Conservation (phyloP, 2,888 invertebrate species). For the Drosophila aldrichi region DNA sequence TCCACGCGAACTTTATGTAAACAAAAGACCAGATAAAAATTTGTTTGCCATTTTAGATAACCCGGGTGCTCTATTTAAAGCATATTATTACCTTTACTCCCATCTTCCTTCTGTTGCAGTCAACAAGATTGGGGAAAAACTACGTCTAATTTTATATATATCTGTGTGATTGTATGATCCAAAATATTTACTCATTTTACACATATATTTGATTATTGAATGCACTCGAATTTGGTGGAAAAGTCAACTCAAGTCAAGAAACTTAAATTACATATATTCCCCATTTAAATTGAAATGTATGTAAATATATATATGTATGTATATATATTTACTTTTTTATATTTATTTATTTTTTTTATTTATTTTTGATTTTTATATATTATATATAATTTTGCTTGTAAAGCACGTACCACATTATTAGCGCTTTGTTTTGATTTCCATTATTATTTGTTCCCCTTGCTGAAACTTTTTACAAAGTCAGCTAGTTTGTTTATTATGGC, state of each 20-base stretch:
- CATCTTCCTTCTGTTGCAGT: not conserved
- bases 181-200: conserved; percentile 9
- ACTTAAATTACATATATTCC: not conserved
- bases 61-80: not conserved
- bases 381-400: not conserved
- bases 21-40: conserved; percentile 3
- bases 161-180: not conserved
- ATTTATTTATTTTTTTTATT: too few relatives aligned
- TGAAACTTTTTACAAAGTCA: conserved; percentile 14
- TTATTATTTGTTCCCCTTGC: not conserved
- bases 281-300: not conserved
- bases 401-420: conserved; percentile 11
- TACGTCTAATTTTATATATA: too few relatives aligned
- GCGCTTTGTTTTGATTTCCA: conserved; percentile 12
- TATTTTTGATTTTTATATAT: too few relatives aligned
- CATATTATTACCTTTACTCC: not conserved
- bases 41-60: conserved; percentile 8
- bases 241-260: not conserved
- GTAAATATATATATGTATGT: not conserved
- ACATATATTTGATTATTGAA: not conserved
- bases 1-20: conserved; percentile 1
- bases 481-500: conserved; percentile 14
- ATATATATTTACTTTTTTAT: not conserved
- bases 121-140: not conserved
- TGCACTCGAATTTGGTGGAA: not conserved